phyloP scores from a whole-genome alignment of 2,113 vertebrate genomes.

The Microtus ochrogaster region DNA sequence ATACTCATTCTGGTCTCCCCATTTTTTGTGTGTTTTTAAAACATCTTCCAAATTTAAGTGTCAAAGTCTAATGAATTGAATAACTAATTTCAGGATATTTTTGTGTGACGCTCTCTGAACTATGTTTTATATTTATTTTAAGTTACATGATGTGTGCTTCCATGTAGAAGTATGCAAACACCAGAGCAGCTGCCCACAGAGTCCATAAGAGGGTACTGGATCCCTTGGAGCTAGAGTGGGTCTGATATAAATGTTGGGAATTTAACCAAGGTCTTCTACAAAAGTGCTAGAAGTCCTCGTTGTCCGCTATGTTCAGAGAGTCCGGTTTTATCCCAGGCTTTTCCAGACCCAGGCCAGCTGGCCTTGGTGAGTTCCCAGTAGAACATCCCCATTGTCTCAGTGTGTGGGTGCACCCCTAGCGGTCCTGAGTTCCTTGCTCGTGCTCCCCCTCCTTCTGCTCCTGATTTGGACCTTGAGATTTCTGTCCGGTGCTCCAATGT shows the following conservation, averaged over 20 bases:
- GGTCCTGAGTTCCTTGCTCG: too few species aligned
- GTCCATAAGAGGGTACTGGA: not conserved
- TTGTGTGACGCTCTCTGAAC: not conserved
- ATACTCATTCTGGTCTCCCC: not conserved
- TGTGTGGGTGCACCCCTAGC: too few species aligned
- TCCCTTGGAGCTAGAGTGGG: not conserved
- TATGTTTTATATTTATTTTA: not conserved
- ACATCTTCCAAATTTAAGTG: not conserved
- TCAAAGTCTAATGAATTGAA: not conserved
- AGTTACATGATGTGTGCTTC: not conserved
- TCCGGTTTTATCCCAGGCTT: too few species aligned
- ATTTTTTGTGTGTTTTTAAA: constrained; percentile 12
- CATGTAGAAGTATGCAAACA: too few species aligned
- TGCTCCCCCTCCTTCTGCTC: too few species aligned
- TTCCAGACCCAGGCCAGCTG: too few species aligned
- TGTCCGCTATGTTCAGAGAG: too few species aligned
- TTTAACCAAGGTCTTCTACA: not conserved
- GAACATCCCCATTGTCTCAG: too few species aligned
- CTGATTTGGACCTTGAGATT: too few species aligned
- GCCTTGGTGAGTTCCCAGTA: too few species aligned
- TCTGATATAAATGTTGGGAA: too few species aligned
- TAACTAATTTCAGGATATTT: not conserved
- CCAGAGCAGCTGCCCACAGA: not conserved
- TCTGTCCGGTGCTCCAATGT: too few species aligned
- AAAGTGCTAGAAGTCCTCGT: not conserved